Percentiles rank a stretch among this genome's conserved stretches.
Conservation (phyloP, 2,797 vertebrate genomes). For the Spondyliosoma cantharus region DNA sequence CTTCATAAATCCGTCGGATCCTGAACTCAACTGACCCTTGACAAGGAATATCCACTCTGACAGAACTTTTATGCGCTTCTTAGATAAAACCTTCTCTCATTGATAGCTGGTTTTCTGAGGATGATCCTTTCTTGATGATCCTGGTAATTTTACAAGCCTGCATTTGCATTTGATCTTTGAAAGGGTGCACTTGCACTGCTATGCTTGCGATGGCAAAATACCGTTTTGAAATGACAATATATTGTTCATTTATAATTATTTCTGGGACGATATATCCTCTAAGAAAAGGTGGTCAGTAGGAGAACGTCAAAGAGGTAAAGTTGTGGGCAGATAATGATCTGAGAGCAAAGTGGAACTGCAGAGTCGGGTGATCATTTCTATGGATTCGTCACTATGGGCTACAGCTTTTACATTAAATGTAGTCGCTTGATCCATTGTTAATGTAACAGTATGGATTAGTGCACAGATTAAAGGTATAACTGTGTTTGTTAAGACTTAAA, state of each 20-base stretch:
- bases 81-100: neutral
- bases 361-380: neutral
- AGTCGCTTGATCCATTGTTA: neutral
- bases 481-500: neutral
- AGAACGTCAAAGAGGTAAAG: neutral
- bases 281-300: neutral
- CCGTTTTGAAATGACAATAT: too few species aligned
- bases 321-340: too few species aligned
- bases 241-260: too few species aligned
- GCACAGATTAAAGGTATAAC: neutral
- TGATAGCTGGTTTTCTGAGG: neutral
- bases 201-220: neutral
- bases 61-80: neutral
- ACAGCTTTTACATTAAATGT: neutral
- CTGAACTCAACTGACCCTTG: neutral
- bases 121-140: neutral
- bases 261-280: too few species aligned
- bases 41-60: neutral
- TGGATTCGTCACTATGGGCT: neutral
- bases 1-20: constrained; percentile 1
- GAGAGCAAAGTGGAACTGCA: neutral
- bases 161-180: neutral
- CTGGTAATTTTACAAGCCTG: neutral
- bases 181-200: too few species aligned
- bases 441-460: neutral